These are phyloP conservation scores for Sebastes oblongus DNA, from an alignment of 2,797 vertebrate species.

Conservation along the genomic window DNA sequence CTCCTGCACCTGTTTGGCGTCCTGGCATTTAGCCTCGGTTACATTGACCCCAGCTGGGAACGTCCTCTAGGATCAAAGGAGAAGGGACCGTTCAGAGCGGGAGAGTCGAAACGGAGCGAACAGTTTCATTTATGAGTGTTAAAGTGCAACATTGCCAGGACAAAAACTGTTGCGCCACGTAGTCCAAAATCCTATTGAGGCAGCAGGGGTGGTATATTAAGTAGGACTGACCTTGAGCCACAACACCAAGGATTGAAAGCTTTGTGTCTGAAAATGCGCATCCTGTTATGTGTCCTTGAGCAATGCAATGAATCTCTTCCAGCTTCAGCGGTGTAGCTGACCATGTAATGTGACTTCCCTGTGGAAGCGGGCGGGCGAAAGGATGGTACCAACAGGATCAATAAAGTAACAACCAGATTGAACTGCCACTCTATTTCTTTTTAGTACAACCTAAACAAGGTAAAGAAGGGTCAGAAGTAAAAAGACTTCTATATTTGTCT, in stretches of 20 bases:
- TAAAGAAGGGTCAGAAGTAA: not conserved
- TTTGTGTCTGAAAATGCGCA: slow-evolving; percentile 9
- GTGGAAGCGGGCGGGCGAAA: not conserved
- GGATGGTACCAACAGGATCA: not conserved
- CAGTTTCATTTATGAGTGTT: slow-evolving; percentile 8
- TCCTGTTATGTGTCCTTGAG: slow-evolving; percentile 2
- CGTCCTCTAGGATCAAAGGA: slow-evolving; percentile 33
- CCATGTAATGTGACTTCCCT: not conserved
- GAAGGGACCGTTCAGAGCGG: not conserved
- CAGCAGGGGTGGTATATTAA: slow-evolving; percentile 11
- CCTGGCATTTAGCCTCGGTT: slow-evolving; percentile 42
- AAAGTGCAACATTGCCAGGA: slow-evolving; percentile 24
- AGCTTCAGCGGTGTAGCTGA: not conserved
- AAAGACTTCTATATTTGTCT: slow-evolving; percentile 25
- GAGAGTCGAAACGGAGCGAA: slow-evolving; percentile 16
- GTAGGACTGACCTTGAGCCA: slow-evolving; percentile 17
- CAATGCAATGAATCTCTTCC: not conserved
- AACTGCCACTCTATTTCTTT: not conserved
- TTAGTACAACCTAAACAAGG: not conserved
- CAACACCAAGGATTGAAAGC: not conserved
- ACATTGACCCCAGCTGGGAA: slow-evolving; percentile 25
- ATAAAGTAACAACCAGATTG: not conserved
- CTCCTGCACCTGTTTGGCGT: slow-evolving; percentile 49
- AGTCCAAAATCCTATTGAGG: not conserved
- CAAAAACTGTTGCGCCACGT: slow-evolving; percentile 5